These are phyloP conservation scores for Neodiprion fabricii DNA, from an alignment of 1,140 invertebrate genomes.

Conservation along the genomic window DNA sequence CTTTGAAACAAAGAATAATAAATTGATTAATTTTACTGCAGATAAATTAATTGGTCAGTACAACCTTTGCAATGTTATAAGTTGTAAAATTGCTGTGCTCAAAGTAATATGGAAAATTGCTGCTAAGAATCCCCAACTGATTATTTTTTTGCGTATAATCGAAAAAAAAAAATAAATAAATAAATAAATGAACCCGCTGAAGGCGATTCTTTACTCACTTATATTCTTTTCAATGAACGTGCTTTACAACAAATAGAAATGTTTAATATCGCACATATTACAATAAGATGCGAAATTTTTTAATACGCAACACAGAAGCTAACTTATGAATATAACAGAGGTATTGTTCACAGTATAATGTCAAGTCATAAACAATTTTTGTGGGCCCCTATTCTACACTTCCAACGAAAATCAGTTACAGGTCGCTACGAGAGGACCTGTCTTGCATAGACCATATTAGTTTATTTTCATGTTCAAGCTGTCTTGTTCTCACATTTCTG, in stretches of 20 bases:
- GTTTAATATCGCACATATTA: no score
- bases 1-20: no score
- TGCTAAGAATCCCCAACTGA: no score
- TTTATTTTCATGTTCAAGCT: conserved; percentile 25
- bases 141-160: no score
- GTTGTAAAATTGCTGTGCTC: conserved; percentile 13
- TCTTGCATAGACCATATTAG: conserved; percentile 23
- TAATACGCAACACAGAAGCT: conserved; percentile 33
- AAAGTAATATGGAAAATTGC: no score
- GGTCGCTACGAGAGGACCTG: conserved; percentile 32
- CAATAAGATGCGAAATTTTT: conserved; percentile 26
- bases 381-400: conserved; percentile 45
- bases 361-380: conserved; percentile 39
- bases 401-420: conserved; percentile 38
- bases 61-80: conserved; percentile 14
- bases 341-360: conserved; percentile 33
- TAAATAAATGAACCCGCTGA: not conserved
- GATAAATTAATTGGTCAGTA: no score
- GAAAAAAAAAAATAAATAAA: no score
- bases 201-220: conserved; percentile 17
- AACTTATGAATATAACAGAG: conserved; percentile 36
- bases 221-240: conserved; percentile 7
- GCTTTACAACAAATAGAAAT: no score
- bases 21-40: no score
- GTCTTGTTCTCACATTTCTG: conserved; percentile 32